Base-by-base conservation (phyloP, 2,113 vertebrate genomes). In the Catharus bicknelli region DNA sequence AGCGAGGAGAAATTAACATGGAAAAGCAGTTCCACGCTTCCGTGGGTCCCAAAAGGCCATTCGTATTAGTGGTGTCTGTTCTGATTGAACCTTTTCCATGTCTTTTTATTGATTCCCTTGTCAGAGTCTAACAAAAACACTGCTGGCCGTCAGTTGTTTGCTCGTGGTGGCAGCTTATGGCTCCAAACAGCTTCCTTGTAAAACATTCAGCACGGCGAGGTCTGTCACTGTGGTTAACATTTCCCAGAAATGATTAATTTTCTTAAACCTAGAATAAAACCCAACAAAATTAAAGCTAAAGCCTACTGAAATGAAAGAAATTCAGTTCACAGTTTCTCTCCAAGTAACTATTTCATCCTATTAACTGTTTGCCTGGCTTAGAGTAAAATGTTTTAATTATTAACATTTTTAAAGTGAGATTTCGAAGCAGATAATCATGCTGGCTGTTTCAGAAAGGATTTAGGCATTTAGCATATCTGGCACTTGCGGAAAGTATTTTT, bases 21-120 rank as follows among this genome's bases (percentile, higher is more conserved):
- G 97, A 97, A 97, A 98, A 97, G 95, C 96, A 97, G 97, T 96
- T 96, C 97, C 95, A 90, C 5, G 48, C 95, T 96, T 96, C 93
- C 5, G 2, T 81, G 91, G 94, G 95, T 97, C 97, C 93, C 97
- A 72, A 96, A 95, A 97, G 97, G 97, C 96, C 89, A 92, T 94
- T 93, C 7, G 4, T 95, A 96, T 97, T 97, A 97, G 96, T 97
- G 86, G 83, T 97, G 97, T 97, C 98, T 97, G 97, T 96, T 97
- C 97, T 97, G 97, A 97, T 97, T 98, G 97, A 97, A 97, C 96
- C 94, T 97, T 96, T 96, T 92, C 95, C 55, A 73, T 97, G 96
- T 97, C 97, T 96, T 97, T 97, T 96, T 98, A 97, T 97, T 97
- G 97, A 98, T 98, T 97, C 96, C 51, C 94, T 97, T 97, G 97